Evolutionary conservation across 2,888 invertebrate genomes (phyloP), one percentile per base, ranked within the genome.

Genomic region (Lasioglossum villosulum): DNA sequence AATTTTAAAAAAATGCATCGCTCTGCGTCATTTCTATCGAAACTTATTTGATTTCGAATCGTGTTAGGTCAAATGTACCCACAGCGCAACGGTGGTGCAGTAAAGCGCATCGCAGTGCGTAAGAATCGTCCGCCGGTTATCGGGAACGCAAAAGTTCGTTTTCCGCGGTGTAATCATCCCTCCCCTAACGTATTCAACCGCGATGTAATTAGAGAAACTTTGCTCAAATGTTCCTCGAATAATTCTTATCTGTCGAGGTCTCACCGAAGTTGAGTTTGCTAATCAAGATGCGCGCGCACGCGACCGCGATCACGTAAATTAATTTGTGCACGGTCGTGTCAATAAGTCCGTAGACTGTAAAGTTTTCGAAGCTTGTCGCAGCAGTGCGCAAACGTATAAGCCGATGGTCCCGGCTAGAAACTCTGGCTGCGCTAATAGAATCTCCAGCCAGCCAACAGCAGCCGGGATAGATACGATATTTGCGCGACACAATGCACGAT

Each of bases 381-480:
- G 23, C 48, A 12, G 56, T 39, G n/a, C 68, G 68, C 68, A 27
- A 70, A 68, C 68, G 70, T 37, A 30, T 73, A 66, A 72, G 77
- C 72, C 71, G 82, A 56, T 76, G 75, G 19, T 23, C 23, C n/a
- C 66, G 42, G 73, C 52, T 48, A 52, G 76, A 59, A 78, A 76
- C 66, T 56, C 45, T 2, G 39, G 34, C 27, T 14, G 45, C 80
- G 87, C 78, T 89, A 90, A 90, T 83, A 84, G 90, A 88, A 90
- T 90, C 78, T 86, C 78, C 59, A 63, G 23, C 68, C 66, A 68
- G 59, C 78, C 75, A 74, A 75, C 76, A 66, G 68, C 23, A 66
- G 68, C 10, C 23, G 14, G 72, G 81, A 72, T 73, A 74, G 83
- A 79, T 71, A 78, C 88, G 87, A 87, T 90, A 90, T 90, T 83